phyloP scores from a whole-genome alignment of 2,888 invertebrate genomes.

The Nomada ruficornis region DNA sequence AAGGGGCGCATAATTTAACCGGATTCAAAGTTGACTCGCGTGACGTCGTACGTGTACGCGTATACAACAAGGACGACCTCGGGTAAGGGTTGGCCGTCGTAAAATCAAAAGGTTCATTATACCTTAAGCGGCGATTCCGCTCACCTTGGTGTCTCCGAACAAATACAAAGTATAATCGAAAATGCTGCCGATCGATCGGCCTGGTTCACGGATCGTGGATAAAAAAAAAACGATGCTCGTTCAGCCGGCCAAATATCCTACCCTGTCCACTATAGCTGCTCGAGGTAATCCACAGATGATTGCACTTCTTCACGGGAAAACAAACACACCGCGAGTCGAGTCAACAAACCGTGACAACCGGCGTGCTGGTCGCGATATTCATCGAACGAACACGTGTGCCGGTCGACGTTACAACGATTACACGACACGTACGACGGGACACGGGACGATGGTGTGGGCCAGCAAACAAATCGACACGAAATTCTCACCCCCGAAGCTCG shows the following conservation, averaged over 20 bases:
- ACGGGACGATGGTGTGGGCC: not conserved
- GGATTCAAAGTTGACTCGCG: conserved; percentile 45
- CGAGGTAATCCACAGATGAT: conserved; percentile 67
- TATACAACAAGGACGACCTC: not conserved
- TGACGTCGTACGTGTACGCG: not conserved
- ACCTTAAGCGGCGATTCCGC: not conserved
- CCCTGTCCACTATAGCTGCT: conserved; percentile 62
- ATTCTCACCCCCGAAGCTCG: conserved; percentile 57
- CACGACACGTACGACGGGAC: conserved; percentile 6
- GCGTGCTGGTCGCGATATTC: not conserved
- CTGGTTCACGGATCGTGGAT: conserved; percentile 62
- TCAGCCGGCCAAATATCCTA: conserved; percentile 63
- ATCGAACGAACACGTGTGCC: conserved; percentile 15
- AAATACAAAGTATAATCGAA: conserved; percentile 53
- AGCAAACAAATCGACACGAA: not conserved
- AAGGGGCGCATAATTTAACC: conserved; percentile 36
- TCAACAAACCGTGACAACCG: conserved; percentile 34
- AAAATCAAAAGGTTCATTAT: conserved; percentile 37
- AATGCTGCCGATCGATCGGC: conserved; percentile 61
- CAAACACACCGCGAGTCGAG: conserved; percentile 40
- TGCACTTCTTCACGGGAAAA: conserved; percentile 53
- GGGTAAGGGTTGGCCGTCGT: conserved; percentile 43
- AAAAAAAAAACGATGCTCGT: conserved; percentile 24
- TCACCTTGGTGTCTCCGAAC: conserved; percentile 13
- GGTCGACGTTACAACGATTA: not conserved